A percentile compares a stretch with the other conserved stretches of the same genome.
phyloP scores from a whole-genome alignment of 1,140 invertebrate genomes.

The Ectropis grisescens region DNA sequence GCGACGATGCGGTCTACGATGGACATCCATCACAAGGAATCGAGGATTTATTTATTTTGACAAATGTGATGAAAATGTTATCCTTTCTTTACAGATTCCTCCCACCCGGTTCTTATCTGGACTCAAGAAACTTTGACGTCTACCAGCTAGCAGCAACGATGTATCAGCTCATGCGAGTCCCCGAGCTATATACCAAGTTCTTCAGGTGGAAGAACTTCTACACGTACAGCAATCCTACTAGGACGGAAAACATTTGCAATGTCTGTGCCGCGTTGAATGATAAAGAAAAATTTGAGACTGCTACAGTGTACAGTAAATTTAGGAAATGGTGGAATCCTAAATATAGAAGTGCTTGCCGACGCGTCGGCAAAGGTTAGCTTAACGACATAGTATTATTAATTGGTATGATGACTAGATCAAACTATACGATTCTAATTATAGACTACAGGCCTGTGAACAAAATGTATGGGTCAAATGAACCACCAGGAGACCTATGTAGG shows the following conservation, averaged over 20 bases:
- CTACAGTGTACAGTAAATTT: conserved; percentile 27
- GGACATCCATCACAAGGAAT: too few species aligned
- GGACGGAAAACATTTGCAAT: conserved; percentile 27
- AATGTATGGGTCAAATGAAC: too few species aligned
- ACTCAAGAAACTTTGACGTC: conserved; percentile 17
- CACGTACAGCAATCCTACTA: conserved; percentile 23
- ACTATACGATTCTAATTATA: too few species aligned
- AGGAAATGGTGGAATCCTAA: conserved; percentile 41
- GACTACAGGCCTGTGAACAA: too few species aligned
- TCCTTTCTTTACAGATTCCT: conserved; percentile 34
- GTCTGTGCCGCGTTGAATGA: conserved; percentile 39
- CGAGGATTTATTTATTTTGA: too few species aligned
- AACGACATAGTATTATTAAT: too few species aligned
- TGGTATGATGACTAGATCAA: too few species aligned
- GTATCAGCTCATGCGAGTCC: conserved; percentile 20
- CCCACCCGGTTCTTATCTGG: conserved; percentile 43
- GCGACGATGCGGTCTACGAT: too few species aligned
- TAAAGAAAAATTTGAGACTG: conserved; percentile 14
- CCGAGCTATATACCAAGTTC: conserved; percentile 24
- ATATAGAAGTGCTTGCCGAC: conserved; percentile 25
- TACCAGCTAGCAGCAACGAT: conserved; percentile 26
- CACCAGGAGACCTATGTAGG: too few species aligned
- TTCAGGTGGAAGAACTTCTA: conserved; percentile 42
- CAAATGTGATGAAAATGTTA: background rate
- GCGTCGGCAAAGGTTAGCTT: too few species aligned